Conservation (phyloP, 37 sponge, comb jelly and placozoan genomes). For the Geodia barretti region DNA sequence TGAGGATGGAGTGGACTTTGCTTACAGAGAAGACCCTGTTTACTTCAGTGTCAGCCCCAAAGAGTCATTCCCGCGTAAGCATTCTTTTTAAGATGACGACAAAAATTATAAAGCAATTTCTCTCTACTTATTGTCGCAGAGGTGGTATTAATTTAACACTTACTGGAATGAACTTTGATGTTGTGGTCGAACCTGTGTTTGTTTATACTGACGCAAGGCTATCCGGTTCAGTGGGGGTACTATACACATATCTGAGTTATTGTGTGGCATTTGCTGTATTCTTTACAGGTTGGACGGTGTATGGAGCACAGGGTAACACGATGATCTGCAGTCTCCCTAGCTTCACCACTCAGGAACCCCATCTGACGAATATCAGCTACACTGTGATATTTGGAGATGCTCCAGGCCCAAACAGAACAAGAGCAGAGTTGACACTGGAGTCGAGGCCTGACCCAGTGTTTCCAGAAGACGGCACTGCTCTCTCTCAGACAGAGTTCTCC, state of each 20-base stretch:
- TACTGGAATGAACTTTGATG: constrained; percentile 52
- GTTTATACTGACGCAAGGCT: not conserved
- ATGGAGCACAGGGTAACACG: too few relatives aligned
- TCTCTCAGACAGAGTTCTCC: not conserved
- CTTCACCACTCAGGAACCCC: too few relatives aligned
- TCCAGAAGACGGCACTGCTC: not conserved
- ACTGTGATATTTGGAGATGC: constrained; percentile 27
- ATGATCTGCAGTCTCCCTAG: too few relatives aligned
- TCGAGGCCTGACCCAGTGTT: not conserved
- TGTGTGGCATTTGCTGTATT: too few relatives aligned
- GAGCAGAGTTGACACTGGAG: not conserved
- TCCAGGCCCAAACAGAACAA: constrained; percentile 14
- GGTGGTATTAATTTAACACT: constrained; percentile 58
- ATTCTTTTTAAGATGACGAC: not conserved
- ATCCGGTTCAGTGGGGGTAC: too few relatives aligned
- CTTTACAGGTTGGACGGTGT: too few relatives aligned
- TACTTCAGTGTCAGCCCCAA: not conserved
- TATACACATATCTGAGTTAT: not conserved
- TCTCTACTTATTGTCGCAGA: constrained; percentile 10
- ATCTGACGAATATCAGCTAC: constrained; percentile 32
- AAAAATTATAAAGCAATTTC: too few relatives aligned
- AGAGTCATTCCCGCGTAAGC: not conserved
- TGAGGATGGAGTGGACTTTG: constrained; percentile 28
- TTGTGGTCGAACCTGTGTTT: constrained; percentile 36
- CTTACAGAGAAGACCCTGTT: constrained; percentile 48